These are phyloP conservation scores for Cecidostiba fungosa DNA, from an alignment of 2,888 invertebrate genomes.

Conservation along the genomic window DNA sequence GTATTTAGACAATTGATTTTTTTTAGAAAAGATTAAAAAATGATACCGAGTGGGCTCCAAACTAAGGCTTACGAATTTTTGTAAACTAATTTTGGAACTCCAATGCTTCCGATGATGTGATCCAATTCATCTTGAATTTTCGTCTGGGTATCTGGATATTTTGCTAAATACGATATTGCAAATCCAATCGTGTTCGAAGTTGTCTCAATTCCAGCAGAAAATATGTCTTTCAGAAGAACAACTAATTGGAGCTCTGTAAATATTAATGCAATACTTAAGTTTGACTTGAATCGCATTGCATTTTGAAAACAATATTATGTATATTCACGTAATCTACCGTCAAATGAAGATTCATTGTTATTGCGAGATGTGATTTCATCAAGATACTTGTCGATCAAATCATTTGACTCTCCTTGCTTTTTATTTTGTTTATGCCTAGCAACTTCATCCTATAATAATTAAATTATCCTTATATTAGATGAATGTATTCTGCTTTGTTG, in stretches of 20 bases:
- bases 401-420: slow-evolving; percentile 67
- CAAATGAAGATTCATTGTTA: slow-evolving; percentile 69
- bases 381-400: slow-evolving; percentile 75
- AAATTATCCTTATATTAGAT: not conserved
- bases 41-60: no score
- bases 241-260: slow-evolving; percentile 85
- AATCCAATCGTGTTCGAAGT: slow-evolving; percentile 90
- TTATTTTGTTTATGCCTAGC: slow-evolving; percentile 69
- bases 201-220: slow-evolving; percentile 92
- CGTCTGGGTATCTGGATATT: slow-evolving; percentile 86
- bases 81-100: slow-evolving; percentile 83
- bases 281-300: not conserved
- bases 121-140: slow-evolving; percentile 90
- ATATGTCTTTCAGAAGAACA: slow-evolving; percentile 90
- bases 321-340: slow-evolving; percentile 69
- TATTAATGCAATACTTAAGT: not conserved
- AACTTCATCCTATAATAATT: slow-evolving; percentile 70
- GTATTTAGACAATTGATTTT: not conserved
- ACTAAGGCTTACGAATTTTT: slow-evolving; percentile 68
- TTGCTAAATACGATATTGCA: slow-evolving; percentile 86
- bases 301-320: not conserved
- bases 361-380: slow-evolving; percentile 69
- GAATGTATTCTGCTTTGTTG: not conserved
- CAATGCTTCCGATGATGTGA: slow-evolving; percentile 85
- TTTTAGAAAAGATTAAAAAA: no score